Evolutionary conservation across 1,140 invertebrate genomes (phyloP).

Genomic region (Calliphora vicina): DNA sequence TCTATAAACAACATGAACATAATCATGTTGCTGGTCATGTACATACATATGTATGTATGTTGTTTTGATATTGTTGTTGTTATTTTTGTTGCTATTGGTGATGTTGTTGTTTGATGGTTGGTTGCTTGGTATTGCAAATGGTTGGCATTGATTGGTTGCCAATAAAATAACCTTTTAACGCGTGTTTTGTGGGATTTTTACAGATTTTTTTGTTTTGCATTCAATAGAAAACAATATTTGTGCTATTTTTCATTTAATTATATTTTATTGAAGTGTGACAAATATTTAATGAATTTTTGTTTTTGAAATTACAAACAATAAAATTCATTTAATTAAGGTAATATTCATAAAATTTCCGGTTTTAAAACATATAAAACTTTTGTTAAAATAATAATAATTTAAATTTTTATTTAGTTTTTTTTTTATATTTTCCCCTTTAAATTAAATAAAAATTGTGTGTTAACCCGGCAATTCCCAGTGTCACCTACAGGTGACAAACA

Average conservation of each 20-base stretch:
- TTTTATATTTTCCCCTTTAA: too few species aligned
- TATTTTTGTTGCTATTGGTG: neutral
- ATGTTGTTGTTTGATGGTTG: neutral
- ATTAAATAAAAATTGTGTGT: too few species aligned
- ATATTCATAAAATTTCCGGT: constrained; percentile 14
- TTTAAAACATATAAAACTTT: neutral
- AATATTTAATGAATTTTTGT: constrained; percentile 28
- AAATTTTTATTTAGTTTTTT: neutral
- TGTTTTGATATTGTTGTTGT: too few species aligned
- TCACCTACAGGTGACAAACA: too few species aligned
- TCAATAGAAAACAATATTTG: neutral
- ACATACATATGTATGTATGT: too few species aligned
- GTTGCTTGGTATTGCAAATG: neutral
- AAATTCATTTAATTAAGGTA: too few species aligned
- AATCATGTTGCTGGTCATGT: neutral
- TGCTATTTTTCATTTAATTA: constrained; percentile 28
- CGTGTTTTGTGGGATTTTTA: constrained; percentile 3
- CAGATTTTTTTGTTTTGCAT: neutral
- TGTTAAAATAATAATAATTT: neutral
- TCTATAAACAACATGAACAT: neutral
- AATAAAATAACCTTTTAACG: constrained; percentile 37
- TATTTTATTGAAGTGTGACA: constrained; percentile 34
- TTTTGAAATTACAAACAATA: too few species aligned
- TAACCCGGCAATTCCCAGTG: too few species aligned
- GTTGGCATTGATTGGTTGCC: constrained; percentile 35